Conservation (phyloP, 2,113 vertebrate species). For the Pseudorhombus dupliciocellatus region DNA sequence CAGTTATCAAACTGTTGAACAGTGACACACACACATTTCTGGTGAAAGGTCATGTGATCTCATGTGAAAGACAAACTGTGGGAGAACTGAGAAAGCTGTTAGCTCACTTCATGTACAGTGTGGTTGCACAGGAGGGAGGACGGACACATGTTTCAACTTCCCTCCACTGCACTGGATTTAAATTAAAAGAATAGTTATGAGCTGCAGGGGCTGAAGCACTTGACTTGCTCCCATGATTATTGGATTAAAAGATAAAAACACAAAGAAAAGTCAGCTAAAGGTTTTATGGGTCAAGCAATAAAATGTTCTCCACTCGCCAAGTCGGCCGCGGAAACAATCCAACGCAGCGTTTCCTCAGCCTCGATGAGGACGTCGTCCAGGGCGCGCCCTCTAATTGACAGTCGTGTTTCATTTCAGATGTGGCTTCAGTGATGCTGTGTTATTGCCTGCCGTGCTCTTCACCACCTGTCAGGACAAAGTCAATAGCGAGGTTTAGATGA, state of each 20-base stretch:
- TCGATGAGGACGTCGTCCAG: conserved; percentile 17
- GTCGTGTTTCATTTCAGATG: conserved; percentile 32
- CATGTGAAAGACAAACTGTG: not conserved
- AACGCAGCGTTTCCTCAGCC: not conserved
- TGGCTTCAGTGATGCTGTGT: conserved; percentile 1
- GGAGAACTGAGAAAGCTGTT: not conserved
- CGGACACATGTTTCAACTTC: not conserved
- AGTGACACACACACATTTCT: no score
- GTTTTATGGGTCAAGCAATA: conserved; percentile 8
- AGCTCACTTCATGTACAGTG: not conserved
- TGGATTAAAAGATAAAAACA: not conserved
- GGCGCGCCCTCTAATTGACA: conserved; percentile 36
- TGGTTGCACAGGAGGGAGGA: not conserved
- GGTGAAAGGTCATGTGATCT: no score
- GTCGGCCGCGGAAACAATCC: not conserved
- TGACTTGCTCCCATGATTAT: conserved; percentile 2
- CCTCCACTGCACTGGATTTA: not conserved
- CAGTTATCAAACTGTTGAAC: conserved; percentile 49
- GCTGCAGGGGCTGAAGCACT: not conserved
- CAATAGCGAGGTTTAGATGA: conserved; percentile 20
- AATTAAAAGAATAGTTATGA: not conserved
- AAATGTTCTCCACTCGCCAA: conserved; percentile 15
- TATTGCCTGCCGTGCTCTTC: not conserved
- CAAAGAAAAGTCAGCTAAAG: conserved; percentile 2
- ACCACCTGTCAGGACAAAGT: conserved; percentile 18